Evolutionary conservation across 2,113 vertebrate species (phyloP), one percentile per base, ranked within the genome.

Genomic region (Lucifuga dentata): DNA sequence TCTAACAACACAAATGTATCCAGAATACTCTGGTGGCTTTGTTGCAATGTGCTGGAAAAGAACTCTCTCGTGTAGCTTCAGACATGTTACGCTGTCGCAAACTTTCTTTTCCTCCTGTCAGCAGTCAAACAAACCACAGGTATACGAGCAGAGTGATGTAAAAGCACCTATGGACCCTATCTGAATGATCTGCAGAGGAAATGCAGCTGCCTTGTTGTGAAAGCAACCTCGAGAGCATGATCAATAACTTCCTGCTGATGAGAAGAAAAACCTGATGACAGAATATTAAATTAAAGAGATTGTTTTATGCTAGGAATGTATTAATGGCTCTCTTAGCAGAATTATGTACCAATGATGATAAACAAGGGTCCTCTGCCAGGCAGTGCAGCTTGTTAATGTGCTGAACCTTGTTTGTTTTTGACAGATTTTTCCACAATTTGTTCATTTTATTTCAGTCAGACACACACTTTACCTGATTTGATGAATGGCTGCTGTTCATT

Each of bases 201-300:
- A 73, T 7, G 51, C 26, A 53, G 61, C 53, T 38, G 55, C 56
- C 49, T 52, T 74, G 24, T 55, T 65, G 61, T 58, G 49, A 78
- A 64, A 73, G 71, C 38, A 24, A 52, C 62, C 49, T 45, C 44
- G 20, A 29, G 39, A 45, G 49, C 23, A 5, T 58, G 61, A 88
- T 86, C 88, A 41, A 83, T 81, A 85, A 69, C 81, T 80, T 82
- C 75, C 75, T 85, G 84, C 84, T 85, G 82, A 86, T 76, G 69
- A 76, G 41, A 68, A 79, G 68, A 72, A 78, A 86, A 83, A 79
- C 50, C 64, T 61, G 70, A 87, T 80, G 80, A 78, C 78, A 72
- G 76, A 67, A 78, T 85, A 83, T 88, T 84, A 78, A 78, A 86
- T 84, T 90, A 83, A 81, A 80, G 73, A 79, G 81, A 86, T 86